Percentiles rank a stretch among this genome's conserved stretches.
Evolutionary conservation across 2,888 invertebrate genomes (phyloP).

Genomic region (Lamellibrachia satsuma): DNA sequence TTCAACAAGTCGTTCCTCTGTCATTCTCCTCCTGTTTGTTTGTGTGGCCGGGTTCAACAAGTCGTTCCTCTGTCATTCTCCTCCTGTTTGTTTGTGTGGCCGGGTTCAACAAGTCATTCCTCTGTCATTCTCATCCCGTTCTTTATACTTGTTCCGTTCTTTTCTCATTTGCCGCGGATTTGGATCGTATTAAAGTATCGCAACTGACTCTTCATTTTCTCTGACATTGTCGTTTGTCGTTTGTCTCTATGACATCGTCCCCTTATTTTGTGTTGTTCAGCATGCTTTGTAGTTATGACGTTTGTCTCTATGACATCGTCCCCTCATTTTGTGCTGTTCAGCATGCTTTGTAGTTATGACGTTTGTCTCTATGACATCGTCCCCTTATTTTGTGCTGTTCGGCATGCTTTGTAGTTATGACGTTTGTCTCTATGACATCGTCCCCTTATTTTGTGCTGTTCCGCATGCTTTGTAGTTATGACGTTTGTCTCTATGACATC

Average conservation of each 20-base stretch:
- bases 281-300: not conserved
- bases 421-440: no score
- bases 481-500: no score
- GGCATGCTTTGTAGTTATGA: no score
- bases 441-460: no score
- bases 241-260: not conserved
- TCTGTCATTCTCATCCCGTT: not conserved
- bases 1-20: not conserved
- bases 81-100: not conserved
- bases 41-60: not conserved
- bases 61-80: not conserved
- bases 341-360: not conserved
- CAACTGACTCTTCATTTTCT: not conserved
- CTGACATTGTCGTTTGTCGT: not conserved
- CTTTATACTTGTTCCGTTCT: not conserved
- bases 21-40: not conserved
- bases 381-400: no score
- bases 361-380: no score
- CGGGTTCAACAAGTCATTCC: not conserved
- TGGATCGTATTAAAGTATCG: not conserved
- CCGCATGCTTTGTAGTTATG: no score
- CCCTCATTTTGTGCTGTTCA: not conserved
- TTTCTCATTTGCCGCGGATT: not conserved
- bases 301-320: not conserved
- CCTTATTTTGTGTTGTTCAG: not conserved